Percentiles rank a stretch among this genome's conserved stretches.
Conservation (phyloP, 2,113 vertebrate genomes). For the Chloroceryle aenea region DNA sequence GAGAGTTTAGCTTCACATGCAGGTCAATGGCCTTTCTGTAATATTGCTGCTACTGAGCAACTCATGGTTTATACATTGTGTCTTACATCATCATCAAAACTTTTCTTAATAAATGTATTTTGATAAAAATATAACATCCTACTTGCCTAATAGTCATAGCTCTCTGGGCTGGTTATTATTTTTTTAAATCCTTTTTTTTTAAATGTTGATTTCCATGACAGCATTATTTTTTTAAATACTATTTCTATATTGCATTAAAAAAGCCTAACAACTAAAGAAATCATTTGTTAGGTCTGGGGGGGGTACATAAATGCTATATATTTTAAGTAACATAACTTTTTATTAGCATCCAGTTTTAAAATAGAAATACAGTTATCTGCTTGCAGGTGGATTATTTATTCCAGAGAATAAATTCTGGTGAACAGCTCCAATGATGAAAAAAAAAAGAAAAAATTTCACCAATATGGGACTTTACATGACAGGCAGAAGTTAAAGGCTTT, state of each 20-base stretch:
- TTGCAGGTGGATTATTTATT: neutral
- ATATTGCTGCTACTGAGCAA: neutral
- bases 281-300: fast-evolving
- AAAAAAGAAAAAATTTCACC: neutral
- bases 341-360: neutral
- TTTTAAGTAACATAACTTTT: neutral
- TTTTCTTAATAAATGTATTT: neutral
- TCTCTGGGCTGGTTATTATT: neutral
- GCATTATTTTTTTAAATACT: neutral
- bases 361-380: neutral
- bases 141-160: neutral
- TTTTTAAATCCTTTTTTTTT: neutral
- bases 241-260: neutral
- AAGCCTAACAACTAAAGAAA: neutral
- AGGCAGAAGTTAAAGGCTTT: neutral
- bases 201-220: fast-evolving
- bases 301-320: neutral
- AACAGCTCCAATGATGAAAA: neutral
- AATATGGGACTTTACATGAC: neutral
- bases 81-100: neutral
- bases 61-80: neutral
- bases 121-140: neutral
- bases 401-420: neutral
- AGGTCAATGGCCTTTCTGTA: neutral
- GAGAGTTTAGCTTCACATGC: neutral